phyloP scores from a whole-genome alignment of 2,113 vertebrate species.

The Crotalus tigris region DNA sequence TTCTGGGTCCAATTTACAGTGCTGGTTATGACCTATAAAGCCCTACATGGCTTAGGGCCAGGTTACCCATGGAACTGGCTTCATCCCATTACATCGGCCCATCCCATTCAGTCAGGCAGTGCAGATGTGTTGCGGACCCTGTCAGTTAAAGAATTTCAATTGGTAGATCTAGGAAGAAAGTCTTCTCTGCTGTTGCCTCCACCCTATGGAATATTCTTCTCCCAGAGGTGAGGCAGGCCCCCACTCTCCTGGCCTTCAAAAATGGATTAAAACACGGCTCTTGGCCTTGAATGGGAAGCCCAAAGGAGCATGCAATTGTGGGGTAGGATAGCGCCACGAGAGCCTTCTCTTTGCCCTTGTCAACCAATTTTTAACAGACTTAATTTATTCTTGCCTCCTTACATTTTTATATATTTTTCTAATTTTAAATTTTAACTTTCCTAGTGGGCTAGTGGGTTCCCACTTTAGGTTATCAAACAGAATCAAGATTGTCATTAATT shows the following conservation, averaged over 20 bases:
- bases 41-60: not conserved
- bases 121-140: not conserved
- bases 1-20: not conserved
- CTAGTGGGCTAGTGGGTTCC: not conserved
- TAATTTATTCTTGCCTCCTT: not conserved
- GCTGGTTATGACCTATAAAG: not conserved
- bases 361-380: not conserved
- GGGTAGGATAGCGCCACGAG: not conserved
- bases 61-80: not conserved
- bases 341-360: not conserved
- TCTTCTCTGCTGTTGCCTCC: not conserved
- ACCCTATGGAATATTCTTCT: not conserved
- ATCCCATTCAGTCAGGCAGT: not conserved
- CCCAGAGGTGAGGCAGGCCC: too few species aligned
- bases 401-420: not conserved
- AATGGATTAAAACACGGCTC: not conserved
- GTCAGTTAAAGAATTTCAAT: not conserved
- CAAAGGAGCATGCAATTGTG: not conserved
- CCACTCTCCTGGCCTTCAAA: not conserved
- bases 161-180: not conserved
- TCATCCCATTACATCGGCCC: not conserved
- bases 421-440: not conserved
- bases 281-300: not conserved
- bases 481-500: not conserved
- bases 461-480: not conserved